Evolutionary conservation across 2,113 vertebrate genomes (phyloP).

Genomic region (Proterorhinus semilunaris): DNA sequence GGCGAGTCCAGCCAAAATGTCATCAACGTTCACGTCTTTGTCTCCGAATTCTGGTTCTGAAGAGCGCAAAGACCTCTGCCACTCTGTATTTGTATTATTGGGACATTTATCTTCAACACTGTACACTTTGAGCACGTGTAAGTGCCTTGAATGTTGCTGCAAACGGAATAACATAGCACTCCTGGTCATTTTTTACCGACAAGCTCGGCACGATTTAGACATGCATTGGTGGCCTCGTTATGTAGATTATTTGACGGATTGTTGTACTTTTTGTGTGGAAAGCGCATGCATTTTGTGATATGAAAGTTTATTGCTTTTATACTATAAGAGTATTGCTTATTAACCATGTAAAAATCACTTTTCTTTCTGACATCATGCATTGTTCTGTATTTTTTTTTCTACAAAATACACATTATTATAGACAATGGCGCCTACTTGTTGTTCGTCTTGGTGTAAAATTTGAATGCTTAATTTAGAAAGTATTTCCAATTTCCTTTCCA

Average conservation of each 20-base stretch:
- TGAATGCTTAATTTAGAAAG: slow-evolving; percentile 6
- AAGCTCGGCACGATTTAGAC: slow-evolving; percentile 36
- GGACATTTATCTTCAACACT: slow-evolving; percentile 38
- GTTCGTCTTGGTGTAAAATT: not conserved
- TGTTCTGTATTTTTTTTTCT: slow-evolving; percentile 41
- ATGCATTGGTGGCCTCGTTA: slow-evolving; percentile 17
- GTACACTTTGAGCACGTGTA: slow-evolving; percentile 36
- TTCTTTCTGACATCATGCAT: slow-evolving; percentile 43
- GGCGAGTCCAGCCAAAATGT: slow-evolving; percentile 88
- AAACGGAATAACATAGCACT: too few relatives aligned
- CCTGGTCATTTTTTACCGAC: slow-evolving; percentile 36
- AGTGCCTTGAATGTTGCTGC: slow-evolving; percentile 1
- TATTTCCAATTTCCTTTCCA: slow-evolving; percentile 8
- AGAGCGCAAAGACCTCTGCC: not conserved
- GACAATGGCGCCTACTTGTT: slow-evolving; percentile 30
- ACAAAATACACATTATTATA: slow-evolving; percentile 73
- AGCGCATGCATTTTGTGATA: slow-evolving; percentile 61
- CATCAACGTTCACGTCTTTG: slow-evolving; percentile 89
- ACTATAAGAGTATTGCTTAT: slow-evolving; percentile 31
- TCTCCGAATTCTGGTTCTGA: slow-evolving; percentile 97
- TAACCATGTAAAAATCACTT: slow-evolving; percentile 46
- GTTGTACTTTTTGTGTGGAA: slow-evolving; percentile 29
- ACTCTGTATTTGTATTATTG: slow-evolving; percentile 9
- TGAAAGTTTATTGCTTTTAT: slow-evolving; percentile 19
- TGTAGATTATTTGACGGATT: slow-evolving; percentile 18